These are phyloP conservation scores for Acanthosepion lycidas DNA, from an alignment of 2,888 invertebrate species.

Conservation along the genomic window DNA sequence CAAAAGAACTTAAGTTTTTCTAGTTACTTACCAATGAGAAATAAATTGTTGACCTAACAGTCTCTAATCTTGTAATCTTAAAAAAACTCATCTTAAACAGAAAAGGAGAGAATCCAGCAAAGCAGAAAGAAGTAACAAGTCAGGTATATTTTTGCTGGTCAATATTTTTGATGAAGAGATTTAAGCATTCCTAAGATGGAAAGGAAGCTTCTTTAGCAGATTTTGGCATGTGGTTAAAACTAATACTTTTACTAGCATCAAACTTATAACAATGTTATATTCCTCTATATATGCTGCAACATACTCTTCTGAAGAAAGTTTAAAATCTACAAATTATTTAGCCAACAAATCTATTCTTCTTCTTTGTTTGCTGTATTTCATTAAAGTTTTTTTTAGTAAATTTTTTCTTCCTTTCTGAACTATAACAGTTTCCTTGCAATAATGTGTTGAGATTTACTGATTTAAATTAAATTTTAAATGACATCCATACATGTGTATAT, in stretches of 20 bases:
- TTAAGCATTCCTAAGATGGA: not conserved
- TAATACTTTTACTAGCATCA: not conserved
- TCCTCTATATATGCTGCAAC: not conserved
- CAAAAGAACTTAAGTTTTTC: not conserved
- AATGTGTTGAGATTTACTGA: not conserved
- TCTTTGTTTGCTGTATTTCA: too few relatives aligned
- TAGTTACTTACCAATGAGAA: not conserved
- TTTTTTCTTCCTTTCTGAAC: too few relatives aligned
- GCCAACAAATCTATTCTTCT: too few relatives aligned
- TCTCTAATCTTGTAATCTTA: not conserved
- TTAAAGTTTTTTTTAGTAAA: too few relatives aligned
- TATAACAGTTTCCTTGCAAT: too few relatives aligned
- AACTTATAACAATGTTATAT: not conserved
- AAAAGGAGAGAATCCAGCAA: not conserved
- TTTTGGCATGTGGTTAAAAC: not conserved
- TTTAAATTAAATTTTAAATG: too few relatives aligned
- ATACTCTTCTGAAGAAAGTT: too few relatives aligned
- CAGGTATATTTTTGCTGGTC: not conserved
- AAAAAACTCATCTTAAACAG: not conserved
- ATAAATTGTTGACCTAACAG: not conserved
- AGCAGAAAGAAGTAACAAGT: not conserved
- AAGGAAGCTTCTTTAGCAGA: not conserved
- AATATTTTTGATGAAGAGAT: not conserved
- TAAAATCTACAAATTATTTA: too few relatives aligned
- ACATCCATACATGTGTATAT: not conserved